Conservation (phyloP, 2,888 invertebrate genomes). For the Cataglyphis rosenhaueri region DNA sequence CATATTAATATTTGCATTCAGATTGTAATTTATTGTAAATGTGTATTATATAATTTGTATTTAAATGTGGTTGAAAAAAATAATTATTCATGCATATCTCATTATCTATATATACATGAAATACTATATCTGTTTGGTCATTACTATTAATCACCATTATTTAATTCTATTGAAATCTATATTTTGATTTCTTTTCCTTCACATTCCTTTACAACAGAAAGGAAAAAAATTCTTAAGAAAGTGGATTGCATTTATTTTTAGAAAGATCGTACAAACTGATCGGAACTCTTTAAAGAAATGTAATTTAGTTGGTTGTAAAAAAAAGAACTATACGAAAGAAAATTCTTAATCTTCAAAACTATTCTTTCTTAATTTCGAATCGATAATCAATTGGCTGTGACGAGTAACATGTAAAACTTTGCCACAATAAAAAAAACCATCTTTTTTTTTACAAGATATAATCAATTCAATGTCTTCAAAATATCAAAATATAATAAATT, state of each 20-base stretch:
- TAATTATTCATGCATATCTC: slow-evolving; percentile 37
- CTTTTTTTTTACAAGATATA: not conserved
- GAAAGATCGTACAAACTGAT: slow-evolving; percentile 24
- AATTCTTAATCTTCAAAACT: slow-evolving; percentile 23
- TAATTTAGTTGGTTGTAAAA: slow-evolving; percentile 21
- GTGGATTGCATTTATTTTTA: slow-evolving; percentile 15
- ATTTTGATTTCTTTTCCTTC: not conserved
- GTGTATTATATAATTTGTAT: slow-evolving; percentile 27
- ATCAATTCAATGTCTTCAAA: not conserved
- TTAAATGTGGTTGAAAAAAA: slow-evolving; percentile 33
- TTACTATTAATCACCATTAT: slow-evolving; percentile 3
- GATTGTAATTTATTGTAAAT: slow-evolving; percentile 36
- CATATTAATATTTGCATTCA: slow-evolving; percentile 42
- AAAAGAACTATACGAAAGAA: slow-evolving; percentile 8
- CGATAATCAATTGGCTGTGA: not conserved
- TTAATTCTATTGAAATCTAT: not conserved
- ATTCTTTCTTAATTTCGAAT: slow-evolving; percentile 6
- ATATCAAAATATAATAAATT: not conserved
- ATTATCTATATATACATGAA: slow-evolving; percentile 44
- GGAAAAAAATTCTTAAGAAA: slow-evolving; percentile 23
- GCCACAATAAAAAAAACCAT: not conserved
- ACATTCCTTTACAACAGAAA: not conserved
- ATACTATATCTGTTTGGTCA: slow-evolving; percentile 10
- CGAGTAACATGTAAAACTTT: slow-evolving; percentile 1
- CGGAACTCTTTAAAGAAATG: slow-evolving; percentile 37